Conservation (phyloP, 1,140 invertebrate species). For the Drosophila ironensis region DNA sequence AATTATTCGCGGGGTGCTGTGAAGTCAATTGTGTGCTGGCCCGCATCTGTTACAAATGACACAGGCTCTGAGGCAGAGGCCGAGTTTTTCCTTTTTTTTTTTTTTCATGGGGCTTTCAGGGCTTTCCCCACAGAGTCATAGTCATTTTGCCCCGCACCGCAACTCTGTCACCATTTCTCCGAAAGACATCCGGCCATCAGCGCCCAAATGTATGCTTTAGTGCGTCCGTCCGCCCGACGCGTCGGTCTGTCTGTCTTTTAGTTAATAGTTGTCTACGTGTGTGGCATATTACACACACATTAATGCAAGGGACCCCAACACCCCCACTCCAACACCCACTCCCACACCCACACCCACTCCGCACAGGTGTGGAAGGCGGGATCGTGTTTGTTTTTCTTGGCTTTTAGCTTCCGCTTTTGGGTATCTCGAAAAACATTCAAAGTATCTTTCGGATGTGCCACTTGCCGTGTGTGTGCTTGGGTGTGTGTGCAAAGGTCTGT, state of each 20-base stretch:
- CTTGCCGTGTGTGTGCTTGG: conserved; percentile 50
- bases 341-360: background rate
- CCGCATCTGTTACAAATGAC: conserved; percentile 80
- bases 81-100: background rate
- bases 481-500: background rate
- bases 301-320: conserved; percentile 28
- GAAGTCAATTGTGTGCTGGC: conserved; percentile 69
- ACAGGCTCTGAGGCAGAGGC: conserved; percentile 3
- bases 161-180: conserved; percentile 19
- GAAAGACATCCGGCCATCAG: conserved; percentile 41
- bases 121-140: background rate
- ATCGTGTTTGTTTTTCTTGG: conserved; percentile 64
- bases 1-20: conserved; percentile 33
- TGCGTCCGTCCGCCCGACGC: conserved; percentile 31
- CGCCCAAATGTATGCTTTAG: conserved; percentile 39
- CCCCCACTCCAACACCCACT: background rate
- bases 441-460: conserved; percentile 75
- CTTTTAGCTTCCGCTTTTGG: conserved; percentile 65
- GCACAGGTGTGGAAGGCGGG: conserved; percentile 20
- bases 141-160: background rate
- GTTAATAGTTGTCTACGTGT: conserved; percentile 79
- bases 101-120: background rate
- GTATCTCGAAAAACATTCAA: conserved; percentile 66
- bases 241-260: conserved; percentile 54
- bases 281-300: conserved; percentile 65